These are phyloP conservation scores for Gasterosteus aculeatus DNA, from an alignment of 2,113 vertebrate genomes.

Conservation along the genomic window DNA sequence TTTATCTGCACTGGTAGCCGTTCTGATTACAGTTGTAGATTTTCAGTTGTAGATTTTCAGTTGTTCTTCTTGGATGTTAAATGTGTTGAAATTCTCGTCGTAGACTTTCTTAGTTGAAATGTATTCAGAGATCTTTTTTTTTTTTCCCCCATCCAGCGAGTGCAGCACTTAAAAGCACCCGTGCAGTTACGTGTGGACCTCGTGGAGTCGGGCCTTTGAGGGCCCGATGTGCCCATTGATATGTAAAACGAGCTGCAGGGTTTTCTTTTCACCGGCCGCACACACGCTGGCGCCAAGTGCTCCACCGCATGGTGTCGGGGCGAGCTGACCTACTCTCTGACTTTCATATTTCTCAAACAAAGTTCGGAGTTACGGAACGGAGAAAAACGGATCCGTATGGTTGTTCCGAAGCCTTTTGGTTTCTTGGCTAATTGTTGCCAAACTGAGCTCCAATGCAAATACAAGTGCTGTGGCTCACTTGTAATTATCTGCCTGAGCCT, in stretches of 20 bases:
- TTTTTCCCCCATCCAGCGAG: slow-evolving; percentile 26
- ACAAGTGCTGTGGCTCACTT: neutral
- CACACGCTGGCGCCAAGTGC: slow-evolving; percentile 33
- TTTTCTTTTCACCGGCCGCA: slow-evolving; percentile 49
- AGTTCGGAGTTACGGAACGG: neutral
- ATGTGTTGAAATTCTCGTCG: slow-evolving; percentile 1
- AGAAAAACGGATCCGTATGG: neutral
- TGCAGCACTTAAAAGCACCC: slow-evolving; percentile 33
- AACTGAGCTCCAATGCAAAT: neutral
- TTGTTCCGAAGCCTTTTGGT: neutral
- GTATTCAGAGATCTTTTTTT: slow-evolving; percentile 28
- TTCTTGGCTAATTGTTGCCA: neutral
- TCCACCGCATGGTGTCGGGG: slow-evolving; percentile 44
- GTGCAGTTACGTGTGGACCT: slow-evolving; percentile 61
- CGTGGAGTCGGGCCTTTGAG: slow-evolving; percentile 45
- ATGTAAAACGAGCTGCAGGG: slow-evolving; percentile 70
- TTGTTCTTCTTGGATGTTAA: neutral
- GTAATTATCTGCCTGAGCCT: too few species aligned
- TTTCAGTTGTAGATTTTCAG: neutral
- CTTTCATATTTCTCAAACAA: neutral
- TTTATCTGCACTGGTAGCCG: too few species aligned
- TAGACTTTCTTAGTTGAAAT: slow-evolving; percentile 6
- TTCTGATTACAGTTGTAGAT: neutral
- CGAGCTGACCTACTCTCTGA: neutral
- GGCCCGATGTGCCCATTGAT: slow-evolving; percentile 68